phyloP scores from a whole-genome alignment of 2,113 vertebrate species.

The Tychaedon coryphoeus region DNA sequence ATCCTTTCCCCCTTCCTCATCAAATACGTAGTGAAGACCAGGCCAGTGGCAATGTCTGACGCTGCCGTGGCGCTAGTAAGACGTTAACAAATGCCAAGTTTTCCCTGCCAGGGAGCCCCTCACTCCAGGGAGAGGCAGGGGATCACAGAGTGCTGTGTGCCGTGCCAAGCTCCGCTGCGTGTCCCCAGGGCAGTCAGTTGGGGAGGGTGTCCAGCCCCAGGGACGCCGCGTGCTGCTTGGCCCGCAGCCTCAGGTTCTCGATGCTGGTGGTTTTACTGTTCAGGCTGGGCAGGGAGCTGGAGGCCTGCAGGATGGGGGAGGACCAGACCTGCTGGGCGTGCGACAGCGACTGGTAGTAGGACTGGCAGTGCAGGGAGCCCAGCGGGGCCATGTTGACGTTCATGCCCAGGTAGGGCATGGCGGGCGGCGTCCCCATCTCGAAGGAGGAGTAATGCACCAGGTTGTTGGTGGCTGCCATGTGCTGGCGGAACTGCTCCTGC shows the following conservation, averaged over 20 bases:
- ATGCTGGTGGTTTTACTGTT: conserved; percentile 99
- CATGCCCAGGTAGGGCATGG: conserved; percentile 93
- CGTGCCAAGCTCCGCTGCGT: neutral
- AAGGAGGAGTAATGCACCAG: conserved; percentile 97
- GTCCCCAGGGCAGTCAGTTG: conserved; percentile 77
- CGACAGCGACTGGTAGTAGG: conserved; percentile 95
- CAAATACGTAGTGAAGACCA: neutral
- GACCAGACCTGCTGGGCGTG: conserved; percentile 96
- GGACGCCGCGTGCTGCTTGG: conserved; percentile 95
- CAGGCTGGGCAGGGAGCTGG: conserved; percentile 81
- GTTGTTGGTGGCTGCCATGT: conserved; percentile 99
- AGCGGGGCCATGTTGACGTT: conserved; percentile 93
- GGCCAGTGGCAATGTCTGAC: neutral
- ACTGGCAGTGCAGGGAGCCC: conserved; percentile 93
- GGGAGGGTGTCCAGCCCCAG: conserved; percentile 93
- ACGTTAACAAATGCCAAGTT: neutral
- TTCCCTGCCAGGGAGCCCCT: conserved; percentile 25
- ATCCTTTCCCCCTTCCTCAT: conserved; percentile 23
- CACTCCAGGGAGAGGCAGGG: neutral
- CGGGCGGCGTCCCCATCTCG: conserved; percentile 87
- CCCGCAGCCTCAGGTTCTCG: conserved; percentile 94
- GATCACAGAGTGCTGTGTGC: neutral
- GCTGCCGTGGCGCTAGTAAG: neutral
- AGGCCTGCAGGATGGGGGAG: conserved; percentile 86
- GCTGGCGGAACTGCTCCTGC: conserved; percentile 98